Percentiles rank a stretch among this genome's conserved stretches.
phyloP scores from a whole-genome alignment of 2,113 vertebrate genomes.

The Chinchilla lanigera region DNA sequence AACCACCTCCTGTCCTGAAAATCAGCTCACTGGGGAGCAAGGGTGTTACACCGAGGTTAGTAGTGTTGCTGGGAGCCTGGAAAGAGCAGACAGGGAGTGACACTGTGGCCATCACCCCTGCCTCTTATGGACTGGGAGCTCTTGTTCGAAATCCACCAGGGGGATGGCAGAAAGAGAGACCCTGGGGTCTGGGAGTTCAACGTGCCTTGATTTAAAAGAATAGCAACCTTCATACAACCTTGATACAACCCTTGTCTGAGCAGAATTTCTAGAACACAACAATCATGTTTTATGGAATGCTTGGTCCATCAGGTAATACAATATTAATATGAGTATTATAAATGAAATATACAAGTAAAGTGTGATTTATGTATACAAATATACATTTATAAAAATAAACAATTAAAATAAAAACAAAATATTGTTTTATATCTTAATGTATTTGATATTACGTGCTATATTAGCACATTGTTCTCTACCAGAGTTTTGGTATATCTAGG shows the following conservation, averaged over 20 bases:
- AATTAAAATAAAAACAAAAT: neutral
- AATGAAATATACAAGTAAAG: neutral
- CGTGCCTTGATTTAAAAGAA: neutral
- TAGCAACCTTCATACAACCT: no score
- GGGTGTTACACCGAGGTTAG: neutral
- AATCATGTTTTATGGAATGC: neutral
- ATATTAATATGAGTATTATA: neutral
- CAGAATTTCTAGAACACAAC: neutral
- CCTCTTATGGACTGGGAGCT: neutral
- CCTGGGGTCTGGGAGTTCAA: neutral
- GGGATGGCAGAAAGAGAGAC: neutral
- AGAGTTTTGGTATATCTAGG: neutral
- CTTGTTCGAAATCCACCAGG: neutral
- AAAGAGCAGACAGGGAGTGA: neutral
- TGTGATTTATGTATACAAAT: neutral
- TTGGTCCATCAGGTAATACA: neutral
- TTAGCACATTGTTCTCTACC: neutral
- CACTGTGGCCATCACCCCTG: neutral
- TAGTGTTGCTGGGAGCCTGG: neutral
- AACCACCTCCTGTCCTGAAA: neutral
- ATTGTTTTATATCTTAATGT: neutral
- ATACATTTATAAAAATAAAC: neutral
- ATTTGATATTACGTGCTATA: neutral
- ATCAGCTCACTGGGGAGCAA: neutral
- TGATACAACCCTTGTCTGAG: no score